These are phyloP conservation scores for Leptinotarsa haldemani DNA, from an alignment of 2,888 invertebrate genomes.

Conservation along the genomic window DNA sequence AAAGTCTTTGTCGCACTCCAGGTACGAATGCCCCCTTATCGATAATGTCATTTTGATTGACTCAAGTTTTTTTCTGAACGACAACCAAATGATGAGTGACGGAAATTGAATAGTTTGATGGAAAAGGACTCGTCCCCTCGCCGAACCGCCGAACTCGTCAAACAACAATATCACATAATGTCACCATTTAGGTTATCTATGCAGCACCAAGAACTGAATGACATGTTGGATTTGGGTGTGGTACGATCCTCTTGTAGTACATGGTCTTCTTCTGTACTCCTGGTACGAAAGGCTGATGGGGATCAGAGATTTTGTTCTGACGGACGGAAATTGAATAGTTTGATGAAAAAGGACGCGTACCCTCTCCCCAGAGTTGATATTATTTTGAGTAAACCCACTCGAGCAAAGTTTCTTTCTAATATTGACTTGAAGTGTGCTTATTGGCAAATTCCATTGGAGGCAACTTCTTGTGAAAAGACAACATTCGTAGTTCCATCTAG, in stretches of 20 bases:
- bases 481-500: constrained; percentile 52
- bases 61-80: too few relatives aligned
- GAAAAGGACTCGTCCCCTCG: too few relatives aligned
- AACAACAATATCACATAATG: constrained; percentile 14
- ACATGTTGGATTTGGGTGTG: constrained; percentile 48
- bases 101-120: too few relatives aligned
- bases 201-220: constrained; percentile 33
- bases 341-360: constrained; percentile 41
- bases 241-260: constrained; percentile 50
- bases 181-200: neutral
- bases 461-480: constrained; percentile 42
- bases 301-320: constrained; percentile 49
- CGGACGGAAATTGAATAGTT: constrained; percentile 44
- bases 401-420: constrained; percentile 35
- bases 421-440: constrained; percentile 36
- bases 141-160: neutral
- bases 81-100: too few relatives aligned
- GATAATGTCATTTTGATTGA: too few relatives aligned
- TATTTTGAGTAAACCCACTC: neutral
- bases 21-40: too few relatives aligned
- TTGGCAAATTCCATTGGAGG: constrained; percentile 31
- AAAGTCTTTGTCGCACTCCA: too few relatives aligned
- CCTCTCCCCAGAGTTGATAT: neutral
- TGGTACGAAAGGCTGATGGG: constrained; percentile 56
- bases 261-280: constrained; percentile 49